Evolutionary conservation across 2,888 invertebrate species (phyloP), one percentile per base, ranked within the genome.

Genomic region (Perizoma affinitatum): DNA sequence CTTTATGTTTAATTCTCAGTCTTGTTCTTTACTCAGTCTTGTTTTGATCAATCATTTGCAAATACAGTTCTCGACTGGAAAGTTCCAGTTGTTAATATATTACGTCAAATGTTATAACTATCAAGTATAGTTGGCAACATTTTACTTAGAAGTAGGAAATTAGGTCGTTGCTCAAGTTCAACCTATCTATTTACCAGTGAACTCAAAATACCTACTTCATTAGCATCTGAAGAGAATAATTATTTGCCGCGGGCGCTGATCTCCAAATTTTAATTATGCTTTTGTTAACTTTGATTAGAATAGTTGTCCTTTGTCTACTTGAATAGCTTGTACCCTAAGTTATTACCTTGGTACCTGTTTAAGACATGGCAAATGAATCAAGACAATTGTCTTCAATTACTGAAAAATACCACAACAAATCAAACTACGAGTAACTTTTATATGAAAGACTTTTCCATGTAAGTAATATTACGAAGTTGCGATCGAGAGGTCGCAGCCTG

Each of bases 241-340:
- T 76, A 76, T 61, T 65, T 61, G 64, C 82, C 71, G 55, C 61
- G 54, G 69, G 72, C 72, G 68, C 44, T 74, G 63, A 71, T 71
- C 71, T 70, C 73, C 63, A 76, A 82, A 78, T 83, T 80, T 82
- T 80, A 83, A 83, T 83, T 80, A 79, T 67, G 73, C 76, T 62
- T 78, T 80, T 76, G 73, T 74, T 71, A 80, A 83, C 76, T 81
- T 79, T 80, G 79, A 82, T 83, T 82, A 79, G 76, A 79, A 78
- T 78, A 72, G 73, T 56, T 58, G 46, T 45, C 63, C 54, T 48
- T 63, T 55, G 52, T 58, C 38, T 47, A 46, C n/a, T 51, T 48
- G 41, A 34, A 42, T 48, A 53, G 50, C 9, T 35, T 10, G 36
- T 9, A 10, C 34, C 6, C n/a, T 9, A 11, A 6, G 34, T 47